Evolutionary conservation across 2,113 vertebrate genomes (phyloP).

Genomic region (Typhlomys cinereus): DNA sequence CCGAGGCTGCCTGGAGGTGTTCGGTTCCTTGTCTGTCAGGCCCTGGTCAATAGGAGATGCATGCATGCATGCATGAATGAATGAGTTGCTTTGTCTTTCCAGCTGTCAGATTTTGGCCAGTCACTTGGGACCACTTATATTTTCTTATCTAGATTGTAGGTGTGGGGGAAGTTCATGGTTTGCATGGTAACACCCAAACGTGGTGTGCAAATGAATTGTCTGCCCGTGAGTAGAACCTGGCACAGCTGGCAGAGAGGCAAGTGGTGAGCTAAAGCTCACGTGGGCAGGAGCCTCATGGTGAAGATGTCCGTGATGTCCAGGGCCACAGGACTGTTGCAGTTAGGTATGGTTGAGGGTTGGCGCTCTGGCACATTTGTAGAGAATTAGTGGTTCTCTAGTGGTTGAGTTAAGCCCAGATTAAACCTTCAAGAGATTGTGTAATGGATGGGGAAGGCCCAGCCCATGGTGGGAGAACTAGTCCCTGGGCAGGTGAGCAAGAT

Average conservation of each 20-base stretch:
- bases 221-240: neutral
- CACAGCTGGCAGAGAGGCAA: neutral
- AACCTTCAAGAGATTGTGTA: too few relatives aligned
- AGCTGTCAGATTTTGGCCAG: neutral
- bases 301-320: fast-evolving
- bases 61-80: neutral
- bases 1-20: too few relatives aligned
- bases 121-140: neutral
- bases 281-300: too few relatives aligned
- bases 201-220: neutral
- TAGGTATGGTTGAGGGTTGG: too few relatives aligned
- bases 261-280: neutral
- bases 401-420: too few relatives aligned
- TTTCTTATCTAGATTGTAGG: neutral
- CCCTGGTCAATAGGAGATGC: neutral
- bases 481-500: too few relatives aligned
- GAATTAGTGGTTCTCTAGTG: too few relatives aligned
- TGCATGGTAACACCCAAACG: neutral
- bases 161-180: neutral
- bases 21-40: neutral
- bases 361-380: too few relatives aligned
- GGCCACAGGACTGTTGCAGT: neutral
- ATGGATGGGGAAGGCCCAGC: too few relatives aligned
- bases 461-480: too few relatives aligned
- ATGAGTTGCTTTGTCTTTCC: neutral